A percentile compares a stretch with the other conserved stretches of the same genome.
These are phyloP conservation scores for Nibea albiflora DNA, from an alignment of 2,113 vertebrate species.

Conservation along the genomic window DNA sequence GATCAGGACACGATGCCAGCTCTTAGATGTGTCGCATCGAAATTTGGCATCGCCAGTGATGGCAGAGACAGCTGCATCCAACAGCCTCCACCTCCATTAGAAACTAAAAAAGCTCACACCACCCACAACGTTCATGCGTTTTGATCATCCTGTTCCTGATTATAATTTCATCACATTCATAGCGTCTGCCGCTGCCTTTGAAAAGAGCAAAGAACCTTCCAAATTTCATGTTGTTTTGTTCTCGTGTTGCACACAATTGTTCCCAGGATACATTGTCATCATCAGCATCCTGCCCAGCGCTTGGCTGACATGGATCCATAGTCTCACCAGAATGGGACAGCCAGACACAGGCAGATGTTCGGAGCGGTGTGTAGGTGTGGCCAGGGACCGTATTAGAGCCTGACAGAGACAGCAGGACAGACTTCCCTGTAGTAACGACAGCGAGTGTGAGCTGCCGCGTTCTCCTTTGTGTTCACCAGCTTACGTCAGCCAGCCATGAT, in stretches of 20 bases:
- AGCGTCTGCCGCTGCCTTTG: conserved; percentile 18
- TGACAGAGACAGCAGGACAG: conserved; percentile 35
- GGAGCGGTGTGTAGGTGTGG: conserved; percentile 32
- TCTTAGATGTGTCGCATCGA: conserved; percentile 55
- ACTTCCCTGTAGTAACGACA: conserved; percentile 46
- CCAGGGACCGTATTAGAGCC: conserved; percentile 28
- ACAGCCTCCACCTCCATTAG: conserved; percentile 19
- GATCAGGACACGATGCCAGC: conserved; percentile 53
- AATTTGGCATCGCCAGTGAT: conserved; percentile 43
- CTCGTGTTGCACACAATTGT: conserved; percentile 8
- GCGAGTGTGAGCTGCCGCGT: background rate
- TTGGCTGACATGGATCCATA: conserved; percentile 4
- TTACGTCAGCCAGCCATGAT: conserved; percentile 74
- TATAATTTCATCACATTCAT: conserved; percentile 35
- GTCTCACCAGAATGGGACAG: conserved; percentile 11
- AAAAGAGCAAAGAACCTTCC: conserved; percentile 19
- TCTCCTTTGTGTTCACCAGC: conserved; percentile 59
- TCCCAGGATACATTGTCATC: conserved; percentile 28
- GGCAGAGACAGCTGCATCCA: conserved; percentile 44
- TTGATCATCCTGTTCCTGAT: conserved; percentile 40
- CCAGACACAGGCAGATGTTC: conserved; percentile 56
- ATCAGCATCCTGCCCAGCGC: background rate
- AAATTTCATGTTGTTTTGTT: conserved; percentile 3
- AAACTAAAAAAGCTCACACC: conserved; percentile 28
- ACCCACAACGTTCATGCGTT: conserved; percentile 15